Percentiles rank a stretch among this genome's conserved stretches.
Evolutionary conservation across 2,888 invertebrate genomes (phyloP).

Genomic region (Ariolimax columbianus): DNA sequence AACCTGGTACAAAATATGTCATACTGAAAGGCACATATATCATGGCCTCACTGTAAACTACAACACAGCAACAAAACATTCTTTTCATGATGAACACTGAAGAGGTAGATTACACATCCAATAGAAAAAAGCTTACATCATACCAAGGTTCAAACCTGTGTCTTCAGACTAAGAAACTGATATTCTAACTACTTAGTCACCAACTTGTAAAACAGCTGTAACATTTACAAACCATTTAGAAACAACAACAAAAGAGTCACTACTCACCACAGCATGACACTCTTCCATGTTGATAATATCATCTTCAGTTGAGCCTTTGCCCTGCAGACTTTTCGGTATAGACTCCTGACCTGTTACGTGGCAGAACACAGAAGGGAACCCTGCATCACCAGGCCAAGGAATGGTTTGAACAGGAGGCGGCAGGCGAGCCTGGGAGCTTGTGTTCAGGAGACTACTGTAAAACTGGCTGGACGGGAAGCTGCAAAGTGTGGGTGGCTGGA

Average conservation of each 20-base stretch:
- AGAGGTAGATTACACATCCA: too few relatives aligned
- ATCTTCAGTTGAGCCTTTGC: constrained; percentile 15
- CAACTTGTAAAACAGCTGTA: background rate
- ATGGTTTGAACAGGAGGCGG: constrained; percentile 24
- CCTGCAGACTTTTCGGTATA: background rate
- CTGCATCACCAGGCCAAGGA: constrained; percentile 45
- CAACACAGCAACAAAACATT: too few relatives aligned
- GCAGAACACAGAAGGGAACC: constrained; percentile 44
- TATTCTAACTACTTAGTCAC: too few relatives aligned
- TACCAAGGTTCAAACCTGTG: too few relatives aligned
- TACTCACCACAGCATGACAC: constrained; percentile 31
- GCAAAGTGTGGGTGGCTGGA: constrained; percentile 21
- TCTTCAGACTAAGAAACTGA: too few relatives aligned
- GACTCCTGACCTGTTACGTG: constrained; percentile 36
- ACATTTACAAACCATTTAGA: background rate
- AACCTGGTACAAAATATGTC: too few relatives aligned
- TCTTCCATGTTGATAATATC: constrained; percentile 32
- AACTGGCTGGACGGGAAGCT: constrained; percentile 41
- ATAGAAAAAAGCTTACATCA: too few relatives aligned
- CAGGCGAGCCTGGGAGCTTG: constrained; percentile 22
- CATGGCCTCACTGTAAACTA: too few relatives aligned
- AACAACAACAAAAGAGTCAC: too few relatives aligned
- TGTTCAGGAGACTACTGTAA: constrained; percentile 9
- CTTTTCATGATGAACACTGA: too few relatives aligned
- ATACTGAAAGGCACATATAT: too few relatives aligned